Base-by-base conservation (phyloP, 2,113 vertebrate genomes). In the Lethenteron reissneri region DNA sequence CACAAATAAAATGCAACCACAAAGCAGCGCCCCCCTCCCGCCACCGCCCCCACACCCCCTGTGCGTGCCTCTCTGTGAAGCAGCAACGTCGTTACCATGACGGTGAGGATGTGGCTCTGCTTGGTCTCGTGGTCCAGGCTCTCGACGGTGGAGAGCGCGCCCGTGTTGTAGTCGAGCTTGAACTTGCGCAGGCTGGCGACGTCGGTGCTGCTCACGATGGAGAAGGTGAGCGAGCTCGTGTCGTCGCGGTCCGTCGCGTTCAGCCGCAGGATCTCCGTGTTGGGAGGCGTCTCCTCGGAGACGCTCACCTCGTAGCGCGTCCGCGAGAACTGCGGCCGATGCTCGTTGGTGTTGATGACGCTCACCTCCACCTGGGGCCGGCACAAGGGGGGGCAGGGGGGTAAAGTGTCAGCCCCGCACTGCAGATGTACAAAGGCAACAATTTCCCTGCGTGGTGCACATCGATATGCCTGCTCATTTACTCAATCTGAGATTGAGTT, bases 311-410 rank as follows among this genome's bases (percentile, higher is more conserved):
- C 85, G 1, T 99, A 99, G 74, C 82, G 82, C 57, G 83, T 79
- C 76, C 86, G 74, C 9, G 88, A 88, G 80, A 99, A 99, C 75
- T 88, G 78, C 8, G 94, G 94, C 12, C 91, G 84, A 73, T 99
- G 94, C 78, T 99, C 90, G 81, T 99, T 99, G 76, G 90, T 96
- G 75, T 99, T 92, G 72, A 97, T 92, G 72, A 99, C 87, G 75
- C 85, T 88, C 78, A 99, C 92, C 17, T 88, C 83, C n/a, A 97
- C 90, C 94, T 99, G 21, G 13, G 59, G 68, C 14, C 14, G 14
- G 60, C 60, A 9, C n/a, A n/a, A 68, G 25, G 25, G 8, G 21
- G 9, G 25, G 64, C 64, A 11, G 41, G 41, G 41, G 41, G 41
- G 41, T 41, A 41, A 41, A 41, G 41, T 41, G 41, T 41, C 41